Evolutionary conservation across 2,888 invertebrate genomes (phyloP).

Genomic region (Plagiodera versicolora): DNA sequence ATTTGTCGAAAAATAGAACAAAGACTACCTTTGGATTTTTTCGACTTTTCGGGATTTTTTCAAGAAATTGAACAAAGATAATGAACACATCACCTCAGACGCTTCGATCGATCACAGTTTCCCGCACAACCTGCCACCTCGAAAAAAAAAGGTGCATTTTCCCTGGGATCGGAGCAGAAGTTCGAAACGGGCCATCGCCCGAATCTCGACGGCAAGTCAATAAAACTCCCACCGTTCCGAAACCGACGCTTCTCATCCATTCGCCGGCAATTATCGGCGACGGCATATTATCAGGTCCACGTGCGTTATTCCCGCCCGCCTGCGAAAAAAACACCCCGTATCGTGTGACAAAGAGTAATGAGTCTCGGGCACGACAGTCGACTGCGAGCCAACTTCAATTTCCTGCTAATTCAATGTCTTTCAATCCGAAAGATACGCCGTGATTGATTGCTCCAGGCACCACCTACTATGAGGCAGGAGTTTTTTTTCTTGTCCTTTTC

Average conservation of each 20-base stretch:
- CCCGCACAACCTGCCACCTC: too few relatives aligned
- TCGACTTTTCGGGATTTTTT: too few relatives aligned
- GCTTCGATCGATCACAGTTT: too few relatives aligned
- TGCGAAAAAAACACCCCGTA: constrained; percentile 2
- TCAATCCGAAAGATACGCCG: constrained; percentile 56
- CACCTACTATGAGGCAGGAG: constrained; percentile 41
- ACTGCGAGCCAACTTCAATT: constrained; percentile 51
- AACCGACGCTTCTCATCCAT: not conserved
- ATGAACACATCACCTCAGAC: too few relatives aligned
- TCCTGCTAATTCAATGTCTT: constrained; percentile 59
- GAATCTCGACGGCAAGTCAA: not conserved
- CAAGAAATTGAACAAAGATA: too few relatives aligned
- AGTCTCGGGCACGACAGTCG: constrained; percentile 39
- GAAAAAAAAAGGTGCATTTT: too few relatives aligned
- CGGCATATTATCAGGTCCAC: not conserved
- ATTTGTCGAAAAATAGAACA: too few relatives aligned
- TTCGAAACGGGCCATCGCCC: not conserved
- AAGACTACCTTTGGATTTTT: too few relatives aligned
- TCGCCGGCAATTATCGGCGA: not conserved
- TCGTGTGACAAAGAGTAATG: constrained; percentile 53
- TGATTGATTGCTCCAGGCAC: constrained; percentile 52
- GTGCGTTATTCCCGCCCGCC: constrained; percentile 23
- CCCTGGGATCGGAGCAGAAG: too few relatives aligned
- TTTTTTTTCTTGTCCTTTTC: too few relatives aligned
- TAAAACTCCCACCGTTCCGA: not conserved